A percentile compares a stretch with the other conserved stretches of the same genome.
Evolutionary conservation across 2,113 vertebrate species (phyloP).

Genomic region (Motacilla tschutschensis): DNA sequence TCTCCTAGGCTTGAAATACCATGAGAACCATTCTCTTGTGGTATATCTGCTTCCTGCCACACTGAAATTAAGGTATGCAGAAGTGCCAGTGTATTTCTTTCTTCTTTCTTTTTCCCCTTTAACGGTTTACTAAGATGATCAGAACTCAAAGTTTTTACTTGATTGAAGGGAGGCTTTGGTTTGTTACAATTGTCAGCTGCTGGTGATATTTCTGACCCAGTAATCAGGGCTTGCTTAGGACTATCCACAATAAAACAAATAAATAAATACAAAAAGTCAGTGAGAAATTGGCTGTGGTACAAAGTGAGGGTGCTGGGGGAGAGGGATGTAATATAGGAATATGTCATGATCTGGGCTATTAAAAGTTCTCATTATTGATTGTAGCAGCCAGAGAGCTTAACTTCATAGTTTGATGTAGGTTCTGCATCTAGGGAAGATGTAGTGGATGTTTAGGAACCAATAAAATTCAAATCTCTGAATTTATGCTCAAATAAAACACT

Average conservation of each 20-base stretch:
- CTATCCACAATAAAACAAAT: not conserved
- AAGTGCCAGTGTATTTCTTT: not conserved
- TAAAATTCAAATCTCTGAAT: constrained; percentile 3
- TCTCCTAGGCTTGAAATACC: constrained; percentile 16
- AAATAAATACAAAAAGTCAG: not conserved
- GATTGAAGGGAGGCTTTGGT: constrained; percentile 35
- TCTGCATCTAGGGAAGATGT: not conserved
- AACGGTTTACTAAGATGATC: not conserved
- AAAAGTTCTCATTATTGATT: not conserved
- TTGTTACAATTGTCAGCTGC: not conserved
- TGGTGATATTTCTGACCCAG: not conserved
- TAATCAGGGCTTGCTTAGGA: not conserved
- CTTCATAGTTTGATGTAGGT: not conserved
- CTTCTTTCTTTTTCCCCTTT: not conserved
- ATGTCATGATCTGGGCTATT: not conserved
- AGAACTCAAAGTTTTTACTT: not conserved
- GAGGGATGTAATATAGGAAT: not conserved
- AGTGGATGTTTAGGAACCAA: not conserved
- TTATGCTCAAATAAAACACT: constrained; percentile 37
- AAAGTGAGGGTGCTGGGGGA: not conserved
- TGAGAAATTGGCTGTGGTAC: not conserved
- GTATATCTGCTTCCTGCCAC: constrained; percentile 19
- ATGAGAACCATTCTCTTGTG: constrained; percentile 41
- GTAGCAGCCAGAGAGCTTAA: not conserved
- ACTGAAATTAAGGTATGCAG: constrained; percentile 31